phyloP scores from a whole-genome alignment of 2,113 vertebrate genomes.

The Hoplias malabaricus region DNA sequence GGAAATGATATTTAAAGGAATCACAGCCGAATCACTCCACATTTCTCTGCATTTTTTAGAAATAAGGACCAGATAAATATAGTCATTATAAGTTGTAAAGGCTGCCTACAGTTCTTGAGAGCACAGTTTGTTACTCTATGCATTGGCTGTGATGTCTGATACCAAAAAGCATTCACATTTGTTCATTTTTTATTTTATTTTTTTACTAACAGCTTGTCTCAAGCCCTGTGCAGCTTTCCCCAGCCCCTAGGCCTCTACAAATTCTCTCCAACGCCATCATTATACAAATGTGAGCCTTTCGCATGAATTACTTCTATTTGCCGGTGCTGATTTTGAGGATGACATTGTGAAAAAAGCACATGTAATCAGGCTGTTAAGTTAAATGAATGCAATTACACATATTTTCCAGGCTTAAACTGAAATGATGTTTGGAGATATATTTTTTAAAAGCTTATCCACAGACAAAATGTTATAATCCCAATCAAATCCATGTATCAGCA shows the following conservation, averaged over 20 bases:
- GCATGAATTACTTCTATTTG: background rate
- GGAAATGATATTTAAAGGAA: no score
- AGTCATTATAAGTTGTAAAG: no score
- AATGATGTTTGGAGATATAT: background rate
- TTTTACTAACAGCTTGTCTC: no score
- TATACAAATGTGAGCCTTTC: background rate
- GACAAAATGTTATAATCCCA: background rate
- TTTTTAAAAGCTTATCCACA: background rate
- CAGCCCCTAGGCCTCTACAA: background rate
- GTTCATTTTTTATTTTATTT: background rate
- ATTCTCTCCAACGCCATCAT: background rate
- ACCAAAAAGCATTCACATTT: no score
- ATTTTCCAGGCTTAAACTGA: background rate
- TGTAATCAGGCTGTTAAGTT: background rate
- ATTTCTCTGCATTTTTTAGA: no score
- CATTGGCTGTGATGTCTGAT: no score
- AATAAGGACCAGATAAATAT: no score
- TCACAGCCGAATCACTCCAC: no score
- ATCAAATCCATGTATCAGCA: background rate
- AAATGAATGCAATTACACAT: constrained; percentile 1
- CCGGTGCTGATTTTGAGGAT: background rate
- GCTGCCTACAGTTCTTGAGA: no score
- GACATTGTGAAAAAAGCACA: background rate
- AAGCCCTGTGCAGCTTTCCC: no score
- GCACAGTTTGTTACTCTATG: no score